These are phyloP conservation scores for Dasypus novemcinctus DNA, from an alignment of 2,113 vertebrate species.

Conservation along the genomic window DNA sequence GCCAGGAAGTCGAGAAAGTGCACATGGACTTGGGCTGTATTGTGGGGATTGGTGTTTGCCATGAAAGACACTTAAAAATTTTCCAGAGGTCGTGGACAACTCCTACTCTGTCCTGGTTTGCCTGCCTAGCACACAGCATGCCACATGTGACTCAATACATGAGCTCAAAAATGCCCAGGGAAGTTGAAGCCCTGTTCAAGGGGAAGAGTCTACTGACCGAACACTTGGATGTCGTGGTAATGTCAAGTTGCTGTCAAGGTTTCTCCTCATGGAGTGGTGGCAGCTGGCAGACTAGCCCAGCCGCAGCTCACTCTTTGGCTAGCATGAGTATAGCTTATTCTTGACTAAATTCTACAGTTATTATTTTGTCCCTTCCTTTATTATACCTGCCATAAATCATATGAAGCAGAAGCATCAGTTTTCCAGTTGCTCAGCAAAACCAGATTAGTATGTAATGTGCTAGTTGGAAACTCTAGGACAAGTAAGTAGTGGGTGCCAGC, in stretches of 20 bases:
- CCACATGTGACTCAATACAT: not conserved
- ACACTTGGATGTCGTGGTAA: not conserved
- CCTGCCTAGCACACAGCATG: not conserved
- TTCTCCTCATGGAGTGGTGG: not conserved
- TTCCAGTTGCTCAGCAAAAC: not conserved
- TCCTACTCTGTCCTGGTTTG: not conserved
- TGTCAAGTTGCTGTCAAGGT: not conserved
- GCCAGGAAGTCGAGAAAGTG: not conserved
- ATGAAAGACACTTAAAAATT: not conserved
- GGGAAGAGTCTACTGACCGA: not conserved
- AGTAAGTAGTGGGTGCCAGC: not conserved
- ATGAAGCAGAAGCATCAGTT: not conserved
- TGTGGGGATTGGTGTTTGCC: not conserved
- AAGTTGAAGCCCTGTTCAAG: not conserved
- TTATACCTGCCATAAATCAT: not conserved
- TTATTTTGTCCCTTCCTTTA: not conserved
- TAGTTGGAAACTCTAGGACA: not conserved
- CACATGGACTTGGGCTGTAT: fast-evolving
- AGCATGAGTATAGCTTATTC: not conserved
- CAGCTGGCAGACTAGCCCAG: not conserved
- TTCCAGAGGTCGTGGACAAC: no score
- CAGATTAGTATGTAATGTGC: not conserved
- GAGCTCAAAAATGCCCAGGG: not conserved
- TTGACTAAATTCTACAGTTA: not conserved
- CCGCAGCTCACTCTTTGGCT: not conserved